Percentiles rank a stretch among this genome's conserved stretches.
Evolutionary conservation across 2,888 invertebrate species (phyloP).

Genomic region (Actias luna): DNA sequence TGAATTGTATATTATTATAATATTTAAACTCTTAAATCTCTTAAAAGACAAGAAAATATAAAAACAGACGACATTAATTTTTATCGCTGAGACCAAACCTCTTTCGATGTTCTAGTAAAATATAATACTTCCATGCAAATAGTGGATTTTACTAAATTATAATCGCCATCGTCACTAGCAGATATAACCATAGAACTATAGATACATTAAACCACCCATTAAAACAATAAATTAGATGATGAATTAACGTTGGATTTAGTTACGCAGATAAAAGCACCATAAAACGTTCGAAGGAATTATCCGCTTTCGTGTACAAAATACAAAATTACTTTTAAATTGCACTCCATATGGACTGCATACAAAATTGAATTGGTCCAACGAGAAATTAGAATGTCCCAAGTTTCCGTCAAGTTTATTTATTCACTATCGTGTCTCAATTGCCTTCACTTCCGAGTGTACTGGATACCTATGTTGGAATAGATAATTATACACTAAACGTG

Average conservation of each 20-base stretch:
- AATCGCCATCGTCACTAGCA: too few relatives aligned
- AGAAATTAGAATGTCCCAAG: background rate
- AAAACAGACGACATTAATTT: too few relatives aligned
- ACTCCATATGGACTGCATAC: background rate
- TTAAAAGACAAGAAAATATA: too few relatives aligned
- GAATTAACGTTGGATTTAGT: background rate
- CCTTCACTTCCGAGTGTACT: conserved; percentile 9
- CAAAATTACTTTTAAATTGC: conserved; percentile 1
- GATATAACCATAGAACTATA: too few relatives aligned
- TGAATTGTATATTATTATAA: too few relatives aligned
- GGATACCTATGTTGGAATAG: background rate
- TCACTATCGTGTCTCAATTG: conserved; percentile 8
- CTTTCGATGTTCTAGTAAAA: too few relatives aligned
- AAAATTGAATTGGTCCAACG: background rate
- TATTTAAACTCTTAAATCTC: too few relatives aligned
- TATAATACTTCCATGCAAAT: too few relatives aligned
- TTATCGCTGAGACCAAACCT: too few relatives aligned
- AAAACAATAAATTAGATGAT: background rate
- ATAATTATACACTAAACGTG: background rate
- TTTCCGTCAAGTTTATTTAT: conserved; percentile 9
- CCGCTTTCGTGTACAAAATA: background rate
- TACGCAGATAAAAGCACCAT: background rate
- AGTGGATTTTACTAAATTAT: too few relatives aligned
- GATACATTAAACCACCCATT: too few relatives aligned
- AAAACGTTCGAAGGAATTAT: background rate